A percentile compares a stretch with the other conserved stretches of the same genome.
Evolutionary conservation across 2,888 invertebrate species (phyloP).

Genomic region (Lasioglossum malachurum): DNA sequence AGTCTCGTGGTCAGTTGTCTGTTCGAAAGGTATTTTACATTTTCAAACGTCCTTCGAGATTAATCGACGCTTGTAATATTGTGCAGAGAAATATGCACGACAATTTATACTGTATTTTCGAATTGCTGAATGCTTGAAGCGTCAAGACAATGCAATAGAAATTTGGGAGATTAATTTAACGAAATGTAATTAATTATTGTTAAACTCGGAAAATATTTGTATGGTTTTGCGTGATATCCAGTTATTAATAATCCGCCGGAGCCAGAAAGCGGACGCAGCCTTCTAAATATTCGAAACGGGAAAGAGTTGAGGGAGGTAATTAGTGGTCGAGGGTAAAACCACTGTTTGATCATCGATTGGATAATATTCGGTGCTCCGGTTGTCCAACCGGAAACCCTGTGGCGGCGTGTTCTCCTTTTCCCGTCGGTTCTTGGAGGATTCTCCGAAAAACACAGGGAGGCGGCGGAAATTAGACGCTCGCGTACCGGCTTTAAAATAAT

Average conservation of each 20-base stretch:
- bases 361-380: slow-evolving; percentile 20
- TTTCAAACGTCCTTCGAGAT: neutral
- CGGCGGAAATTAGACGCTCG: slow-evolving; percentile 82
- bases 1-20: slow-evolving; percentile 4
- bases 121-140: neutral
- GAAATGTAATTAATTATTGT: neutral
- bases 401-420: neutral
- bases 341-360: slow-evolving; percentile 10
- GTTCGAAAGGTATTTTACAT: neutral
- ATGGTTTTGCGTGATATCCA: neutral
- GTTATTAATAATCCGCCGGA: neutral
- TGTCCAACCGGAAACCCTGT: slow-evolving; percentile 11
- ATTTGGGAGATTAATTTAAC: neutral
- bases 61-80: neutral
- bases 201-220: neutral
- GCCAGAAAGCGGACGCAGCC: neutral
- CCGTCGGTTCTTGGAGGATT: slow-evolving; percentile 9
- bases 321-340: neutral
- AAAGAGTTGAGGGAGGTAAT: neutral
- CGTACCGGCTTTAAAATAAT: slow-evolving; percentile 83
- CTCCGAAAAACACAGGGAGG: slow-evolving; percentile 38
- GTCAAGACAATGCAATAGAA: neutral
- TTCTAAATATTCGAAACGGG: neutral
- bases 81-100: neutral
- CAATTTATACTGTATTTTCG: neutral